These are phyloP conservation scores for Vanessa cardui DNA, from an alignment of 2,888 invertebrate species.

Conservation along the genomic window DNA sequence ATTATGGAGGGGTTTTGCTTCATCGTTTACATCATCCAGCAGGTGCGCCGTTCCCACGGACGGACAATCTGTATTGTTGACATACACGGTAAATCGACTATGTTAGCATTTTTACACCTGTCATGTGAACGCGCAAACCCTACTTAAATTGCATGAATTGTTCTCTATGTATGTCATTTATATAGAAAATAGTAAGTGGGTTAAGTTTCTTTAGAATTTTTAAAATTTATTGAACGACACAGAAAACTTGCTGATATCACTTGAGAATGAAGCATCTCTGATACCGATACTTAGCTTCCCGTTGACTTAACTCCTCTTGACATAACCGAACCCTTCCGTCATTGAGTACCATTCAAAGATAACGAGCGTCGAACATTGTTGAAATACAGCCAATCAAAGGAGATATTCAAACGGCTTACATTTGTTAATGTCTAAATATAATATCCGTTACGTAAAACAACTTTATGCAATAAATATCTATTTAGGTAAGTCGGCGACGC, in stretches of 20 bases:
- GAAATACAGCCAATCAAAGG: conserved; percentile 3
- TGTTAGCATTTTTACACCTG: conserved; percentile 66
- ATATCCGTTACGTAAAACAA: neutral
- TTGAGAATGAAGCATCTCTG: conserved; percentile 19
- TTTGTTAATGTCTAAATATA: conserved; percentile 4
- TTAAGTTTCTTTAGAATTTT: neutral
- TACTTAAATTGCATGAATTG: neutral
- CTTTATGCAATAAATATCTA: neutral
- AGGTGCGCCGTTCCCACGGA: conserved; percentile 72
- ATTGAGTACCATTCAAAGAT: conserved; percentile 28
- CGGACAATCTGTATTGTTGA: conserved; percentile 40
- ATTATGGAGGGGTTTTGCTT: conserved; percentile 16
- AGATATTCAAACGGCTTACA: neutral
- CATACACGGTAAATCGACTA: conserved; percentile 59
- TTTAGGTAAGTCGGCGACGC: neutral
- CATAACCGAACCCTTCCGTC: conserved; percentile 27
- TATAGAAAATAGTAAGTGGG: neutral
- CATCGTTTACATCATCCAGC: conserved; percentile 44
- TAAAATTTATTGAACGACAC: neutral
- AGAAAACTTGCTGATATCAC: conserved; percentile 5
- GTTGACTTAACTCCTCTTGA: conserved; percentile 29
- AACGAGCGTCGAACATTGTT: conserved; percentile 18
- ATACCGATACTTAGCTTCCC: conserved; percentile 30
- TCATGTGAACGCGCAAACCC: conserved; percentile 44
- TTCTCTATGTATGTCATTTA: neutral